Conservation (phyloP, 2,888 invertebrate species). For the Ennomos erosarius region DNA sequence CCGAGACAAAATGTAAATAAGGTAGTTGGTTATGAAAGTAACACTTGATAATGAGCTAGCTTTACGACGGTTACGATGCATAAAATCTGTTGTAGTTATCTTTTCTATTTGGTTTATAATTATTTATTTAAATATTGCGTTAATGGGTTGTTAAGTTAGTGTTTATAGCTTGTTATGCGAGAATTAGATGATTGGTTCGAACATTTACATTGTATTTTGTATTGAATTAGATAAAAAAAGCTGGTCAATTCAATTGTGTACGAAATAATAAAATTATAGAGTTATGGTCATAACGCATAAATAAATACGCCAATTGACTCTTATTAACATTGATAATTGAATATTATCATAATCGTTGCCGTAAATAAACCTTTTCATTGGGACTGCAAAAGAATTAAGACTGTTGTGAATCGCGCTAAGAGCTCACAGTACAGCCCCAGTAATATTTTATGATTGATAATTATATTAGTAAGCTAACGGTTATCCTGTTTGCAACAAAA, state of each 20-base stretch:
- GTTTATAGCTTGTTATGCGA: constrained; percentile 10
- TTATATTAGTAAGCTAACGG: no score
- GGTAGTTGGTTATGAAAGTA: constrained; percentile 15
- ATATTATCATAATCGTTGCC: no score
- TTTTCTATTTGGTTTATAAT: constrained; percentile 17
- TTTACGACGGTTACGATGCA: constrained; percentile 11
- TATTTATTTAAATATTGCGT: constrained; percentile 23
- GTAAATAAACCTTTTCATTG: no score
- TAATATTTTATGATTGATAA: no score
- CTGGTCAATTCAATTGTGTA: constrained; percentile 8
- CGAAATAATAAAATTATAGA: no score
- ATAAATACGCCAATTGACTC: no score
- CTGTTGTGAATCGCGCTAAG: no score
- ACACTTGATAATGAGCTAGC: constrained; percentile 16
- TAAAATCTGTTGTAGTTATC: constrained; percentile 20
- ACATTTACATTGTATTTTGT: constrained; percentile 12
- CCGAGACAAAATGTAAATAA: constrained; percentile 23
- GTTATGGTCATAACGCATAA: no score
- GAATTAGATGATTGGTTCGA: constrained; percentile 13
- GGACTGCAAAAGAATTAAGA: no score
- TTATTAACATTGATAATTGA: no score
- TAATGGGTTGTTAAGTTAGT: constrained; percentile 18
- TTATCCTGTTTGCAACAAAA: no score
- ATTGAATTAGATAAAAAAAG: constrained; percentile 6
- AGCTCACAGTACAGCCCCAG: no score